These are phyloP conservation scores for Dromius quadrimaculatus DNA, from an alignment of 2,888 invertebrate genomes.

Conservation along the genomic window DNA sequence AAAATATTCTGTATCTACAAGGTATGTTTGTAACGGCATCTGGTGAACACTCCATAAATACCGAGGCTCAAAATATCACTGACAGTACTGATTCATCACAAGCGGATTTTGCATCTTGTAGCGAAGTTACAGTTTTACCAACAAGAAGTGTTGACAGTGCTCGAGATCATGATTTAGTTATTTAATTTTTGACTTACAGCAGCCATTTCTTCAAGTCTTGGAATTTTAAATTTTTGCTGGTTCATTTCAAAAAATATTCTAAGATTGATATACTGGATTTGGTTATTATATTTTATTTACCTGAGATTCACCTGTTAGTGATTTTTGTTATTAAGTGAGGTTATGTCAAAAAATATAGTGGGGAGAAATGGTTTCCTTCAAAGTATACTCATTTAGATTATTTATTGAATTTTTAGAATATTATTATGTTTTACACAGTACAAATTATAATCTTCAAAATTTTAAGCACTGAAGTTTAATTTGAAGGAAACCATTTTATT, in stretches of 20 bases:
- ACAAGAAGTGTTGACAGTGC: slow-evolving; percentile 17
- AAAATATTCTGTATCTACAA: not conserved
- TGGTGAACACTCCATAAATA: slow-evolving; percentile 68
- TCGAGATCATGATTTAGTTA: slow-evolving; percentile 49
- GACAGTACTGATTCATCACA: slow-evolving; percentile 12
- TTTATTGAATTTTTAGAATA: too few species aligned
- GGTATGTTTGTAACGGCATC: slow-evolving; percentile 56
- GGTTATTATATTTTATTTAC: slow-evolving; percentile 34
- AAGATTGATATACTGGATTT: not conserved
- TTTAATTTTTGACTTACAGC: slow-evolving; percentile 24
- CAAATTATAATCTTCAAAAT: too few species aligned
- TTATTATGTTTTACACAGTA: too few species aligned
- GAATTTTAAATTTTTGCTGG: not conserved
- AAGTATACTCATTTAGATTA: too few species aligned
- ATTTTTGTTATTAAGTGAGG: slow-evolving; percentile 20
- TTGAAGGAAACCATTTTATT: too few species aligned
- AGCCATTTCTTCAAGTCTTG: slow-evolving; percentile 21
- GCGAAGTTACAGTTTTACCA: slow-evolving; percentile 31
- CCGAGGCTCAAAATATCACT: slow-evolving; percentile 23
- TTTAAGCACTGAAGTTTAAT: too few species aligned
- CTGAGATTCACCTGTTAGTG: slow-evolving; percentile 25
- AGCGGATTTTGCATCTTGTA: not conserved
- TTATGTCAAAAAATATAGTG: too few species aligned
- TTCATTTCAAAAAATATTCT: too few species aligned
- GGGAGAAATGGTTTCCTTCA: too few species aligned